Evolutionary conservation across 2,888 invertebrate species (phyloP), one percentile per base, ranked within the genome.

Genomic region (Bellardia pandia): DNA sequence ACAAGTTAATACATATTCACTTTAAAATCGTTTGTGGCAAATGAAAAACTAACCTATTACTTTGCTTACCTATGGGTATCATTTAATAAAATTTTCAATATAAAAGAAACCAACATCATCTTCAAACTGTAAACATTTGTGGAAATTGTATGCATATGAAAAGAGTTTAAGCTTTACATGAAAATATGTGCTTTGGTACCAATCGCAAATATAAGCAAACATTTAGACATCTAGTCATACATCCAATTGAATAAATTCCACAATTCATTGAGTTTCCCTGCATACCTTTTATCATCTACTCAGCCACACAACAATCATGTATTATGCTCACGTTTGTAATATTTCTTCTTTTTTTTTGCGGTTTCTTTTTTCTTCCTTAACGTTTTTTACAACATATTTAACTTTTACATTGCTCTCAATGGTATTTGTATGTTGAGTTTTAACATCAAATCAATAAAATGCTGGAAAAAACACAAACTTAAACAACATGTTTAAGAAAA

Each of bases 401-500:
- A 60, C 56, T 68, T 68, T 37, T 14, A 51, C 68, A 68, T 75
- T 23, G 40, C 58, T 82, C 68, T 82, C 60, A 11, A 5, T 51
- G 42, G 75, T 60, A 82, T 75, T 81, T 14, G 56, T 42, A 66
- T 4, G 60, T 69, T 51, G 14, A 79, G 30, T 58, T 82, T 58
- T 30, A 68, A 58, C 81, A 82, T 66, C 37, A 81, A 81, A 82
- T 75, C 68, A 58, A 82, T 75, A 75, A 75, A 71, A 60, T 71
- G 5, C 16, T 16, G 23, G 1, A 23, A 23, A 37, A 16, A 62
- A 62, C 37, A 64, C n/a, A 40, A 40, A 8, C 2, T 37, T 37
- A 37, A 37, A 16, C 3, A 13, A n/a, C 16, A 62, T 60, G 30
- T 3, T 30, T 30, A 9, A 37, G n/a, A 60, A 48, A 75, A 62